phyloP scores from a whole-genome alignment of 2,797 vertebrate genomes.

The Ciconia nigra region DNA sequence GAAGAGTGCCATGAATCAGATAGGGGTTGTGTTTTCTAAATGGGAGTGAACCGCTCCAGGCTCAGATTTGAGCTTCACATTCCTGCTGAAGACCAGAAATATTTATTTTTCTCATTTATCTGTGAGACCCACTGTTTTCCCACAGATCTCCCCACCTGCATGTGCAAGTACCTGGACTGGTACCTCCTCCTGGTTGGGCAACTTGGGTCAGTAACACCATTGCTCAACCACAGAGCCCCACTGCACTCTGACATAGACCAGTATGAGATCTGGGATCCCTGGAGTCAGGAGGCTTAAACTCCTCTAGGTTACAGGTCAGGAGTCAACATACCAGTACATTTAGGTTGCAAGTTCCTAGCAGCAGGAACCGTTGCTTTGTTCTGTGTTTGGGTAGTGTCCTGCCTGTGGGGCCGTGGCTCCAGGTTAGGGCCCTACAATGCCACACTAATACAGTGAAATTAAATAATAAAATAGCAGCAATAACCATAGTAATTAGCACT shows the following conservation, averaged over 20 bases:
- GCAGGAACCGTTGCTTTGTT: constrained; percentile 23
- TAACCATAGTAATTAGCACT: constrained; percentile 38
- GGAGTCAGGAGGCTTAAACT: neutral
- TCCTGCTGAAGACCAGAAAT: neutral
- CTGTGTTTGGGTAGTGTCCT: neutral
- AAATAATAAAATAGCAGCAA: constrained; percentile 58
- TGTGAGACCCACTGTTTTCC: neutral
- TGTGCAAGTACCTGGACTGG: neutral
- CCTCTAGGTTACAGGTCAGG: neutral
- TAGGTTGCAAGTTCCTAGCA: neutral
- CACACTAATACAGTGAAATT: constrained; percentile 43
- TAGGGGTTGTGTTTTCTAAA: neutral
- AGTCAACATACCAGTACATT: neutral
- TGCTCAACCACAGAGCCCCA: neutral
- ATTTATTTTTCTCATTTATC: neutral
- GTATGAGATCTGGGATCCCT: neutral
- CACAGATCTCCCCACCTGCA: neutral
- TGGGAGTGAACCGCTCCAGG: neutral
- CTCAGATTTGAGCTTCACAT: neutral
- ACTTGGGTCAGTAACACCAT: neutral
- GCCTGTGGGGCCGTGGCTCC: neutral
- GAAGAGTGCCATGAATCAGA: constrained; percentile 13
- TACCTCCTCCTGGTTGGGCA: constrained; percentile 9
- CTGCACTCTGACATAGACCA: neutral
- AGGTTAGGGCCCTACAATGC: constrained; percentile 14